A percentile compares a stretch with the other conserved stretches of the same genome.
Evolutionary conservation across 2,113 vertebrate genomes (phyloP).

Genomic region (Loxodonta africana): DNA sequence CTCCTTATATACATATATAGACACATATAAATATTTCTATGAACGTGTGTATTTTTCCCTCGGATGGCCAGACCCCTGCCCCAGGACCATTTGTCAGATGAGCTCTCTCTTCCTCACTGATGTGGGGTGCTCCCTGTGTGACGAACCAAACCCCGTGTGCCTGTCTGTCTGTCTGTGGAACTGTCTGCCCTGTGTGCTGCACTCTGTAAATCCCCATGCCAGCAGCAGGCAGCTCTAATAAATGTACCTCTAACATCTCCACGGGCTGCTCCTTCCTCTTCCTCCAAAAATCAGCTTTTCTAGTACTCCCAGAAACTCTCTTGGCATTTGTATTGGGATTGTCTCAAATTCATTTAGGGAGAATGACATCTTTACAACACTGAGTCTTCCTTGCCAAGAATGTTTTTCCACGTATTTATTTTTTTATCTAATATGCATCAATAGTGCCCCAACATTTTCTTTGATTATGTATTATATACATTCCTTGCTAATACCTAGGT

Average conservation of each 20-base stretch:
- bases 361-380: not conserved
- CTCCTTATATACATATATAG: too few relatives aligned
- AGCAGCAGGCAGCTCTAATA: accelerated
- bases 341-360: conserved; percentile 3
- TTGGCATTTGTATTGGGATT: not conserved
- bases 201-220: not conserved
- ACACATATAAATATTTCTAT: not conserved
- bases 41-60: too few relatives aligned
- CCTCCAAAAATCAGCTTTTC: not conserved
- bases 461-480: not conserved
- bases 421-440: conserved; percentile 11
- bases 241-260: too few relatives aligned
- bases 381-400: not conserved
- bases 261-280: not conserved
- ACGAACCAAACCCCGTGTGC: not conserved
- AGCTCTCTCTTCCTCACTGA: not conserved
- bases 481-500: not conserved
- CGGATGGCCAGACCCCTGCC: too few relatives aligned
- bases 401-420: not conserved
- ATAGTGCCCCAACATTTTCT: not conserved
- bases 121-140: not conserved
- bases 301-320: not conserved
- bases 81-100: not conserved
- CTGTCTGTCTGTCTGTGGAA: not conserved
- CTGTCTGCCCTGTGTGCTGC: not conserved